phyloP scores from a whole-genome alignment of 2,888 invertebrate genomes.

The Patella depressa region DNA sequence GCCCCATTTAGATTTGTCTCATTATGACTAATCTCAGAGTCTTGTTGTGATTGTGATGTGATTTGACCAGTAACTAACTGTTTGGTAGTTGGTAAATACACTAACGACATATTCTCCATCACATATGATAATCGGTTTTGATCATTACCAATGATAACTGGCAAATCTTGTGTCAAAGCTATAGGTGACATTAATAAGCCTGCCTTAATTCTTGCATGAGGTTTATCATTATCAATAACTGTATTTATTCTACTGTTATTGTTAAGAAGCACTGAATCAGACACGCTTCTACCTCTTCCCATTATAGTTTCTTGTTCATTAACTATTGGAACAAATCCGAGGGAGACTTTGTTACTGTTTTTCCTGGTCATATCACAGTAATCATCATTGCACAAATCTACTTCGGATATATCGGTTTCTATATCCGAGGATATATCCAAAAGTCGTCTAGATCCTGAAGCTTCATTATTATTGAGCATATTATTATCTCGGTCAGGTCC shows the following conservation, averaged over 20 bases:
- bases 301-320: background rate
- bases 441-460: background rate
- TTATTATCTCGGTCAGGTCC: background rate
- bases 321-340: background rate
- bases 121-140: slow-evolving; percentile 63
- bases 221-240: slow-evolving; percentile 11
- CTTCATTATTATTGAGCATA: background rate
- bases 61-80: slow-evolving; percentile 50
- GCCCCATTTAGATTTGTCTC: background rate
- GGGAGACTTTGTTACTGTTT: slow-evolving; percentile 9
- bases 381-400: background rate
- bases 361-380: slow-evolving; percentile 8
- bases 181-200: slow-evolving; percentile 58
- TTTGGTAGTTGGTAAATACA: slow-evolving; percentile 64
- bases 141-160: slow-evolving; percentile 47
- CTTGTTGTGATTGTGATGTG: background rate
- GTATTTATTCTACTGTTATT: background rate
- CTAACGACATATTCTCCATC: slow-evolving; percentile 61
- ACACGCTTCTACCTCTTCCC: slow-evolving; percentile 6
- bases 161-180: slow-evolving; percentile 56
- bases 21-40: slow-evolving; percentile 15
- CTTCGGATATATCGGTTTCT: background rate
- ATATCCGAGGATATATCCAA: background rate
- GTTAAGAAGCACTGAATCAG: slow-evolving; percentile 5
- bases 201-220: slow-evolving; percentile 38